These are phyloP conservation scores for Semnopithecus entellus DNA, from an alignment of 2,113 vertebrate species.

Conservation along the genomic window DNA sequence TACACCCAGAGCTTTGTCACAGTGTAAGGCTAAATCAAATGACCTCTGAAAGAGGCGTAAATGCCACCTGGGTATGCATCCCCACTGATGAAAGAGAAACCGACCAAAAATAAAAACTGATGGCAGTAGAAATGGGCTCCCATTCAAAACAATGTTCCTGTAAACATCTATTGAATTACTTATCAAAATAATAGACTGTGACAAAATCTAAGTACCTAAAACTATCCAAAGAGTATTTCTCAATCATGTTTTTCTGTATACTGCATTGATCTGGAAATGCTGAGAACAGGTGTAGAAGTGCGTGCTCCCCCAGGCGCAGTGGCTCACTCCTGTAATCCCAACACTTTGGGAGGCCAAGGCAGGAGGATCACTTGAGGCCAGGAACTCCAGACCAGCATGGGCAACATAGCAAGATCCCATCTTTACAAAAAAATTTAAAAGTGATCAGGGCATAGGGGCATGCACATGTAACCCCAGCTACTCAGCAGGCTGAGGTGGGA, in stretches of 20 bases:
- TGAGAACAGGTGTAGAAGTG: neutral
- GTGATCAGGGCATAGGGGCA: neutral
- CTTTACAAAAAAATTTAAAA: neutral
- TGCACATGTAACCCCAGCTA: neutral
- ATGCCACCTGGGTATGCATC: neutral
- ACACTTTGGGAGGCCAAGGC: neutral
- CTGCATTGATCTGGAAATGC: neutral
- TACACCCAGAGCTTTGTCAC: neutral
- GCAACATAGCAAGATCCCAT: neutral
- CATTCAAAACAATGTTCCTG: slow-evolving; percentile 20
- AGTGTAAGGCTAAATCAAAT: neutral
- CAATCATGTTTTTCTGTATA: neutral
- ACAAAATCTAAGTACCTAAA: slow-evolving; percentile 29
- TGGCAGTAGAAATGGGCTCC: neutral
- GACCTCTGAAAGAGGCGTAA: neutral
- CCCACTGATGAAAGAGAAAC: neutral
- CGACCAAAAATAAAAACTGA: neutral
- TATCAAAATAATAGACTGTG: neutral
- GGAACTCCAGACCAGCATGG: neutral
- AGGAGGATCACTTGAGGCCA: neutral
- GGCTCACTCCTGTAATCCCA: neutral
- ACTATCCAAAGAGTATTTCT: neutral
- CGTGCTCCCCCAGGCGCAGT: neutral
- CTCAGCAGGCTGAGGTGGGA: neutral
- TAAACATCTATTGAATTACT: neutral